Evolutionary conservation across 2,888 invertebrate species (phyloP).

Genomic region (Athetis lepigone): DNA sequence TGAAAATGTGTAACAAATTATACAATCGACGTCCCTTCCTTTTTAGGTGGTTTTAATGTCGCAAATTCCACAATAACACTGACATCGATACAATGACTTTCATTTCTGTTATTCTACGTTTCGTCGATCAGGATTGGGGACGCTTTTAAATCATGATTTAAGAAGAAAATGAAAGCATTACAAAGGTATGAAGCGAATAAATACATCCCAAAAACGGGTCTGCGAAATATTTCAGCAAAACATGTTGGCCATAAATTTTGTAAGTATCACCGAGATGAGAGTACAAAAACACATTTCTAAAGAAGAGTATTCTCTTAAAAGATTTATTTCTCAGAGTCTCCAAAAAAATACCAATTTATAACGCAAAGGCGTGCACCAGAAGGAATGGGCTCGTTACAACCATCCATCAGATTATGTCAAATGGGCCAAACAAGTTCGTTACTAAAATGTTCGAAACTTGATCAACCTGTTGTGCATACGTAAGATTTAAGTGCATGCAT

Average conservation of each 20-base stretch:
- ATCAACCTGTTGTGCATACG: conserved; percentile 49
- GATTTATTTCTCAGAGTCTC: conserved; percentile 42
- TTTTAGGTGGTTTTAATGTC: conserved; percentile 39
- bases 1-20: conserved; percentile 67
- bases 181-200: conserved; percentile 4
- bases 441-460: conserved; percentile 50
- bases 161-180: conserved; percentile 50
- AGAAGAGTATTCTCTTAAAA: conserved; percentile 25
- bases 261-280: conserved; percentile 15
- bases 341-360: conserved; percentile 48
- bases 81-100: conserved; percentile 49
- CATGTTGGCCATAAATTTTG: conserved; percentile 9
- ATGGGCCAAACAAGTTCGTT: conserved; percentile 31
- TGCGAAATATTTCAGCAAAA: conserved; percentile 30
- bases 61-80: conserved; percentile 34
- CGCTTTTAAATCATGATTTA: conserved; percentile 32
- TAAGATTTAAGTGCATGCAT: conserved; percentile 52
- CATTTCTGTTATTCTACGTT: conserved; percentile 49
- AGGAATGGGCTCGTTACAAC: conserved; percentile 49
- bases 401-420: conserved; percentile 58
- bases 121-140: conserved; percentile 39
- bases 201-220: conserved; percentile 32
- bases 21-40: conserved; percentile 55
- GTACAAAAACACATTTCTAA: conserved; percentile 25
- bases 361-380: conserved; percentile 33